Percentiles rank a stretch among this genome's conserved stretches.
These are phyloP conservation scores for Scaeva pyrastri DNA, from an alignment of 2,888 invertebrate species.

Conservation along the genomic window DNA sequence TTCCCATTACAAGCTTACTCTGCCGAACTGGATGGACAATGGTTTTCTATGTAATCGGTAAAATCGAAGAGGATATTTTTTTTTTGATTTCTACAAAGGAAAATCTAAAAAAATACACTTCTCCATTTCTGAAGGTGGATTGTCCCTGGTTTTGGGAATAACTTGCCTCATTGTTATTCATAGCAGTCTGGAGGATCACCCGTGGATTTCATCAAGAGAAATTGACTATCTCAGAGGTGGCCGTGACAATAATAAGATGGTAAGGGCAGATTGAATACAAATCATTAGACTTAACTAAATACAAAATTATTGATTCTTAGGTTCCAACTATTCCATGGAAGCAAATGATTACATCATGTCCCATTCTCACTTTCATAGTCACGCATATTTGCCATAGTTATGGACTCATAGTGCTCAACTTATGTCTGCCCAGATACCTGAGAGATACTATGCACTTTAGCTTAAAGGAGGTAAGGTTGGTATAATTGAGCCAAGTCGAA, in stretches of 20 bases:
- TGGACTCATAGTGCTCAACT: conserved; percentile 82
- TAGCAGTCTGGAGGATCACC: conserved; percentile 85
- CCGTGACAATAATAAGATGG: conserved; percentile 74
- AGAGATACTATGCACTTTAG: conserved; percentile 84
- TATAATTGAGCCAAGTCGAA: not conserved
- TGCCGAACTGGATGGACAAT: conserved; percentile 87
- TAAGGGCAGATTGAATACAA: conserved; percentile 57
- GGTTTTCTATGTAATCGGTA: conserved; percentile 86
- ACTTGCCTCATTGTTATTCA: conserved; percentile 82
- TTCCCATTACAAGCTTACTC: conserved; percentile 86
- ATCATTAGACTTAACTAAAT: too few relatives aligned
- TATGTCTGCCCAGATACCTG: conserved; percentile 83
- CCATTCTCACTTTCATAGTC: conserved; percentile 84
- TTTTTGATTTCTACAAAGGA: not conserved
- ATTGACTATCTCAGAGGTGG: conserved; percentile 78
- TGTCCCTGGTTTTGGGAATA: conserved; percentile 79
- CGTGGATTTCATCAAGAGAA: conserved; percentile 84
- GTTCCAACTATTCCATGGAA: conserved; percentile 84
- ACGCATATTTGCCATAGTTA: conserved; percentile 85
- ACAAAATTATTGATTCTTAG: conserved; percentile 70
- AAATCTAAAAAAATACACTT: not conserved
- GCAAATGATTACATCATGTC: conserved; percentile 83
- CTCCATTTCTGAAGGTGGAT: conserved; percentile 68
- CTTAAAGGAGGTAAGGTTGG: conserved; percentile 81
- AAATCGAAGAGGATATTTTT: not conserved